Base-by-base conservation (phyloP, 2,113 vertebrate genomes). In the Gadus chalcogrammus region DNA sequence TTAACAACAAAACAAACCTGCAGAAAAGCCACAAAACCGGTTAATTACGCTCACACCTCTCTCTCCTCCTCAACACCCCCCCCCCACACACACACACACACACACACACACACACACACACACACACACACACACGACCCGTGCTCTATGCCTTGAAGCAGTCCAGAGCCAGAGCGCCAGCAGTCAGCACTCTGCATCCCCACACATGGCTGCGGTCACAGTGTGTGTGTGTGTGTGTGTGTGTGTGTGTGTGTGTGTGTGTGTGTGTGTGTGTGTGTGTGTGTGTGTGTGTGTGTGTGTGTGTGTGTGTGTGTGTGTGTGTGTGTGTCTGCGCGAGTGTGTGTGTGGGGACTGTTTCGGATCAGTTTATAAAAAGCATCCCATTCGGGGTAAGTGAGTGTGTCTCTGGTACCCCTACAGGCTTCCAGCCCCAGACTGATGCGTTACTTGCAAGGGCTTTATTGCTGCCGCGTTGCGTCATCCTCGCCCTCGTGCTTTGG, bases 121-220 rank as follows among this genome's bases (percentile, higher is more conserved):
- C 20, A 20, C 20, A 20, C 20, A 20, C 20, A 20, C 20, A 20
- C 20, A 20, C 20, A 20, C 1, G 20, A 20, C 20, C 11, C 38
- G 11, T 11, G 6, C 38, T 11, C 38, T 42, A 4, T 42, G 38
- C 11, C 58, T 74, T 82, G 80, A 87, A 82, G 75, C 75, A 82
- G 69, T 77, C 79, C 83, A 86, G 84, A 87, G 17, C 38, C 64
- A 53, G 64, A 68, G 67, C 58, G 42, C 79, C 65, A 63, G 3
- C 70, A 73, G 65, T 67, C 53, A 11, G 65, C 71, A 64, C 72
- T 63, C 13, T 20, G 55, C 72, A 15, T 59, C 67, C 58, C 61
- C 22, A 8, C 76, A 70, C 73, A 78, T 52, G 62, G 61, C 71
- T 66, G 31, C 7, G 42, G 69, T 74, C 17, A 17, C 61, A 2